Percentiles rank a stretch among this genome's conserved stretches.
phyloP scores from a whole-genome alignment of 1,140 invertebrate species.

The Oreohelix idahoensis region DNA sequence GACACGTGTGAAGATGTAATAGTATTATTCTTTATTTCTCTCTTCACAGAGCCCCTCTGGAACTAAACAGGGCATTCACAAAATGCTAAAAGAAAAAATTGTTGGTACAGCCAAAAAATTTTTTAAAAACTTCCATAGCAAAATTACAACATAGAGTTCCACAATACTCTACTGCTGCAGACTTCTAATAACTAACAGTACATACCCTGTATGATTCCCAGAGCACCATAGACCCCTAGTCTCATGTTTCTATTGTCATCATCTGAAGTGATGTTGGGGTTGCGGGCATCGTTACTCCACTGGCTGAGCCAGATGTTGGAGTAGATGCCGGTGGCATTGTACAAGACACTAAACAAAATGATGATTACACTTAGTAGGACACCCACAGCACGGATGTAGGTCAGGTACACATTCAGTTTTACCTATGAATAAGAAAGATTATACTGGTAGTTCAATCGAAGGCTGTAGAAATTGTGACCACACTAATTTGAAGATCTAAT shows the following conservation, averaged over 20 bases:
- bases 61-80: no score
- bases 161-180: no score
- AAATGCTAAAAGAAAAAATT: no score
- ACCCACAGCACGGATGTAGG: constrained; percentile 91
- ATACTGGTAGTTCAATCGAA: no score
- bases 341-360: constrained; percentile 88
- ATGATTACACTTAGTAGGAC: constrained; percentile 82
- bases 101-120: no score
- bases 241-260: constrained; percentile 59
- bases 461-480: no score
- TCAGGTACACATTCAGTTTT: constrained; percentile 89
- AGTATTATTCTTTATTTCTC: no score
- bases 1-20: no score
- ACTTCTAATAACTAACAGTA: constrained; percentile 60
- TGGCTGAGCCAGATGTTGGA: constrained; percentile 93
- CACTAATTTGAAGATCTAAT: no score
- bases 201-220: constrained; percentile 73
- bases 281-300: constrained; percentile 81
- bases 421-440: constrained; percentile 76
- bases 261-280: constrained; percentile 54
- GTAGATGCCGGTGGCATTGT: constrained; percentile 88
- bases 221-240: constrained; percentile 69
- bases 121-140: no score
- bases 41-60: no score
- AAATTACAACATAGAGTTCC: no score